phyloP scores from a whole-genome alignment of 2,797 vertebrate genomes.

The Numenius phaeopus region DNA sequence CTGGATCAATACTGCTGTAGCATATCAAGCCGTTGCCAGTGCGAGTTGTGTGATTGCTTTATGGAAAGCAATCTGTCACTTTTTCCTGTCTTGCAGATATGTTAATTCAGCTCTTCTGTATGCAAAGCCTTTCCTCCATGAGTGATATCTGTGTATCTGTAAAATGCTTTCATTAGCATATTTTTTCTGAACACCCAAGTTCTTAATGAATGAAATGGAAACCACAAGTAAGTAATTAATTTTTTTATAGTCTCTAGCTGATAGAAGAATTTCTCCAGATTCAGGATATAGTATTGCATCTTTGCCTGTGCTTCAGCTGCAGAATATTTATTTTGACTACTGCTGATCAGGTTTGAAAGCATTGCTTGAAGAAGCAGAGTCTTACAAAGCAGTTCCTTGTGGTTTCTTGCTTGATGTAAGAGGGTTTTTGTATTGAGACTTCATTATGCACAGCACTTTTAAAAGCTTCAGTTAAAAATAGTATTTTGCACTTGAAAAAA shows the following conservation, averaged over 20 bases:
- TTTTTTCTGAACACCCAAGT: not conserved
- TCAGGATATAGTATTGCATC: not conserved
- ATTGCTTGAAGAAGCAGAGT: not conserved
- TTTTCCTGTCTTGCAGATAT: not conserved
- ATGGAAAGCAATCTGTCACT: slow-evolving; percentile 21
- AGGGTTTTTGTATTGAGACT: not conserved
- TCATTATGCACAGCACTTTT: not conserved
- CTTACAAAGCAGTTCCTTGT: not conserved
- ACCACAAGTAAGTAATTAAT: not conserved
- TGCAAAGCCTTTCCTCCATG: not conserved
- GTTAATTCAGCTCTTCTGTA: slow-evolving; percentile 30
- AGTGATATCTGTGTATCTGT: not conserved
- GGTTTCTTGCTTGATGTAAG: not conserved
- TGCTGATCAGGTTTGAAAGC: not conserved
- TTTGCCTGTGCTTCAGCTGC: not conserved
- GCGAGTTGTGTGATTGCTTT: not conserved
- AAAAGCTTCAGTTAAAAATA: not conserved
- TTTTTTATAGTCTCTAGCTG: not conserved
- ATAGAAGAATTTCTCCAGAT: not conserved
- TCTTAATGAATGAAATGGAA: not conserved
- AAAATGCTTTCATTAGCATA: not conserved
- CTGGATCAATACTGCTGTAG: slow-evolving; percentile 24
- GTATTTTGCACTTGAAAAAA: not conserved
- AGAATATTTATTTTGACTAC: not conserved
- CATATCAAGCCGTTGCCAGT: not conserved